Base-by-base conservation (phyloP, 2,888 invertebrate species). In the Dendrolimus houi region DNA sequence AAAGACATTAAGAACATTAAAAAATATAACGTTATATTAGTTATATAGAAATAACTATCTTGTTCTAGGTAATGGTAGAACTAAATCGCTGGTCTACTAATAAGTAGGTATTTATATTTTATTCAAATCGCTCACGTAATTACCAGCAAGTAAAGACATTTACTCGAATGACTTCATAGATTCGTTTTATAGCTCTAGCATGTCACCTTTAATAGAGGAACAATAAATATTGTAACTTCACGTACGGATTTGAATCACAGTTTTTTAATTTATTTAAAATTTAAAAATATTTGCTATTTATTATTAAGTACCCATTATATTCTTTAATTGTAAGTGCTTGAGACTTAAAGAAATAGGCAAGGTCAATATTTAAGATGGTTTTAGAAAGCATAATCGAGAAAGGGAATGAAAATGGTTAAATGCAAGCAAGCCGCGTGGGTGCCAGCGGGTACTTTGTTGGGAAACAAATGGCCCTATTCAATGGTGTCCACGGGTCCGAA, bases 391-490 rank as follows among this genome's bases (percentile, higher is more conserved):
- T 12, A 12, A 47, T 12, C 9, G 9, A 47, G 47, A 56, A 56
- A 60, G 55, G 60, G 61, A 66, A 67, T 63, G 61, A 65, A 68
- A 69, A 69, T 70, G 63, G 70, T 70, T 68, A 63, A 59, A 64
- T 67, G 65, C 59, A 62, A 66, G 66, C 69, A 66, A 17, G 53
- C 40, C 47, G 56, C 54, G 54, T 59, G 56, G 59, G 59, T 57
- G 56, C 53, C 47, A 54, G 58, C 54, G 47, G 47, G 47, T 59
- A 66, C 62, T 17, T 17, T 66, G 65, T 68, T 68, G 63, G 64
- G 69, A 73, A 75, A 75, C 74, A 73, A 77, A 76, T 70, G 70
- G 68, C 67, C 65, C 64, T 68, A 67, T 69, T 69, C 67, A 58
- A 66, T 65, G 71, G 67, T 69, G 66, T 67, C 70, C 70, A 64